These are phyloP conservation scores for Ostrea denselamellosa DNA, from an alignment of 1,140 invertebrate species.

Conservation along the genomic window DNA sequence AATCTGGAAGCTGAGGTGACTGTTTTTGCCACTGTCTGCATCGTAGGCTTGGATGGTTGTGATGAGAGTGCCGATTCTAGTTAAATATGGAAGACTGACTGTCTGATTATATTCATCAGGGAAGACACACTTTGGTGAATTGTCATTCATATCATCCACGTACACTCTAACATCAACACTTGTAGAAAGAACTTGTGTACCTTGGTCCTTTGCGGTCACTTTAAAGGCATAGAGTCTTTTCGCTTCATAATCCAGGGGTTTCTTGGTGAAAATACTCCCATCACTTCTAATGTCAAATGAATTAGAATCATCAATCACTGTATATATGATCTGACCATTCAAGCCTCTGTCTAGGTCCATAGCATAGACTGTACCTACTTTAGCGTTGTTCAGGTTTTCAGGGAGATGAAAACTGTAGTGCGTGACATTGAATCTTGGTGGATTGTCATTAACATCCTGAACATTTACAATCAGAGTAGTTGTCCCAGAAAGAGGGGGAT, in stretches of 20 bases:
- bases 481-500: constrained; percentile 90
- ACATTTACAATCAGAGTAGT: constrained; percentile 92
- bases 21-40: constrained; percentile 90
- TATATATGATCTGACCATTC: constrained; percentile 82
- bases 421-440: constrained; percentile 88
- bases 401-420: constrained; percentile 67
- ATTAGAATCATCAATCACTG: constrained; percentile 60
- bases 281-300: constrained; percentile 50
- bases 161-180: constrained; percentile 85
- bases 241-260: constrained; percentile 55
- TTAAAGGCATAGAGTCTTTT: constrained; percentile 59
- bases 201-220: constrained; percentile 87
- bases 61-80: constrained; percentile 58
- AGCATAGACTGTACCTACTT: constrained; percentile 89
- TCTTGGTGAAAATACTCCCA: constrained; percentile 48
- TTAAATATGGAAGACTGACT: constrained; percentile 63
- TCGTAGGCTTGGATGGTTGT: constrained; percentile 85
- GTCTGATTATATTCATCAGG: constrained; percentile 67
- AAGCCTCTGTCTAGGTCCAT: constrained; percentile 92
- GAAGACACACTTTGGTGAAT: constrained; percentile 88
- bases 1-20: constrained; percentile 90
- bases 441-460: constrained; percentile 96
- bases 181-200: constrained; percentile 85
- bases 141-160: constrained; percentile 89
- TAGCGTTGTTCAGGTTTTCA: constrained; percentile 83